Base-by-base conservation (phyloP, 2,113 vertebrate species). In the Mandrillus leucophaeus region DNA sequence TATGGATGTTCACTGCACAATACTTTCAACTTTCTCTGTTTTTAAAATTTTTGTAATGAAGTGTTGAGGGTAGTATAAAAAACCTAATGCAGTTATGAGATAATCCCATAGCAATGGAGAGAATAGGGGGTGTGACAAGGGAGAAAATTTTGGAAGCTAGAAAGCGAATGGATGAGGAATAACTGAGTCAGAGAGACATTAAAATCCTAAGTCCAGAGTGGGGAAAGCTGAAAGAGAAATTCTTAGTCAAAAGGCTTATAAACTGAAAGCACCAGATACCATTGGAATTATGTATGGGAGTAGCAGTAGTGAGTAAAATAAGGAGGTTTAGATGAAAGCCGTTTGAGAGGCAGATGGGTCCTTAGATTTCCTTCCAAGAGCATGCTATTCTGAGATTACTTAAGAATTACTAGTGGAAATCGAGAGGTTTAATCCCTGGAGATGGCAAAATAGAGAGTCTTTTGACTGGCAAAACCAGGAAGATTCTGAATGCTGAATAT, bases 31-130 rank as follows among this genome's bases (percentile, higher is more conserved):
- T 92, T 84, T 59, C 22, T 80, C 35, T 85, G 38, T 16, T 91
- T 97, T n/a, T 78, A 80, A 72, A 27, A 72, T 35, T 79, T 84
- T 43, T 86, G 27, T 50, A 61, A 66, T 84, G 88, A 88, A 92
- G 88, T 64, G 12, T 84, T 79, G 43, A 79, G 43, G 43, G 13
- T 83, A 45, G 45, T 66, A 8, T 79, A 17, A 70, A 79, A 84
- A 90, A 40, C 35, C 3, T 64, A 45, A 55, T 45, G 23, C 12
- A 90, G 30, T 93, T 90, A 64, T 43, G 83, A 57, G 50, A 78
- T 70, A 94, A 70, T 88, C 40, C 25, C 12, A 25, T 59, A 80
- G 40, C 9, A n/a, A 87, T 45, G 50, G 45, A 92, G 72, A 73
- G 32, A 90, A 55, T 50, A 90, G 45, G 80, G 90, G 22, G 35